Evolutionary conservation across 2,888 invertebrate genomes (phyloP), one percentile per base, ranked within the genome.

Genomic region (Coecobrya sp.): DNA sequence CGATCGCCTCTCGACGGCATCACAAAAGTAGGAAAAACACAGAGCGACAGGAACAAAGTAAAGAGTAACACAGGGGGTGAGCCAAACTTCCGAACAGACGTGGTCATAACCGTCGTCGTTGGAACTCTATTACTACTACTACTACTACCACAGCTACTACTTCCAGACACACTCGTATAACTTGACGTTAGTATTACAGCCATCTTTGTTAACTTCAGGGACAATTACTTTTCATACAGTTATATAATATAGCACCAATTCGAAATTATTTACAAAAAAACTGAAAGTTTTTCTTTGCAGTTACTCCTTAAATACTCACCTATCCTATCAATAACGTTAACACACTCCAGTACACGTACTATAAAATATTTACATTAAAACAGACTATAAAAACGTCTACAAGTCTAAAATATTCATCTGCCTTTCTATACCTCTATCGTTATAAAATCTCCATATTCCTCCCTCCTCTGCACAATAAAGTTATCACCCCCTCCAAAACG

Each of bases 1-100:
- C 93, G 84, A 81, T 94, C 94, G 22, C 94, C 94, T 76, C 94
- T 82, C 22, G 94, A 94, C n/a, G 84, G 45, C 79, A 49, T 62
- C 36, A 90, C 92, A 81, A 45, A 73, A 7, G 36, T 68, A 16
- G 93, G 89, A n/a, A 91, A 86, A 36, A 93, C 49, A 84, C 79
- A 89, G 19, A 92, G 25, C 62, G 36, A 22, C 81, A 91, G 91
- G 86, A 91, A 91, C 73, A 84, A 22, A 42, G 82, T 59, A 52
- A 70, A 68, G 11, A 91, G 70, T 73, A 91, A 65, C 82, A 87
- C 89, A 85, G 84, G 65, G 81, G 82, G 22, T 68, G 73, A 68
- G 81, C 91, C 36, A 79, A 79, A 52, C 49, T 68, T 86, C 13
- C 91, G 68, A 82, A 19, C 22, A 36, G 85, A 25, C 68, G 27